phyloP scores from a whole-genome alignment of 2,888 invertebrate genomes.

The Ophioninae sp. region DNA sequence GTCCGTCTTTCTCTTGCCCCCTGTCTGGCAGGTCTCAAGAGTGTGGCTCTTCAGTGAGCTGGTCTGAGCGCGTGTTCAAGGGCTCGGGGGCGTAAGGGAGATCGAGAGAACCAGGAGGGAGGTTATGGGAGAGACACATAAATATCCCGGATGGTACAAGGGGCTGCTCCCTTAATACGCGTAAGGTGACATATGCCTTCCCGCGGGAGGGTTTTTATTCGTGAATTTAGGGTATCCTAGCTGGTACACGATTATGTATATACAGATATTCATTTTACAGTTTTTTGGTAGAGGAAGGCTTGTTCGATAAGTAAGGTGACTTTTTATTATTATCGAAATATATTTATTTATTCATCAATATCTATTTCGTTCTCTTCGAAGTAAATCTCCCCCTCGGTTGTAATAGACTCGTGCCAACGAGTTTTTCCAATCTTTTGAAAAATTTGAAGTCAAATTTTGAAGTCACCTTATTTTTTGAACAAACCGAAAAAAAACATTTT shows the following conservation, averaged over 20 bases:
- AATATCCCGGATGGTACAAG: constrained; percentile 59
- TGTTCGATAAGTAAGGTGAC: no score
- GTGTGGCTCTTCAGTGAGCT: constrained; percentile 36
- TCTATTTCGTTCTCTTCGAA: no score
- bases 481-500: no score
- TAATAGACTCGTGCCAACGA: no score
- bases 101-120: not conserved
- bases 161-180: constrained; percentile 62
- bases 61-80: constrained; percentile 35
- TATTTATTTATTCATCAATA: no score
- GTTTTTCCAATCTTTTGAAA: no score
- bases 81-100: constrained; percentile 26
- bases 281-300: no score
- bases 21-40: constrained; percentile 56
- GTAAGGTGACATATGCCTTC: constrained; percentile 63
- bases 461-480: no score
- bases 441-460: no score
- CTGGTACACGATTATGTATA: constrained; percentile 53
- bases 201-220: constrained; percentile 60
- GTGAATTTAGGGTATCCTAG: constrained; percentile 60
- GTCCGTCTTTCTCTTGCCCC: constrained; percentile 28
- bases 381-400: no score
- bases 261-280: no score
- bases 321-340: no score
- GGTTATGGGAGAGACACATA: constrained; percentile 56